Conservation (phyloP, 2,888 invertebrate species). For the Nymphalis c-album region DNA sequence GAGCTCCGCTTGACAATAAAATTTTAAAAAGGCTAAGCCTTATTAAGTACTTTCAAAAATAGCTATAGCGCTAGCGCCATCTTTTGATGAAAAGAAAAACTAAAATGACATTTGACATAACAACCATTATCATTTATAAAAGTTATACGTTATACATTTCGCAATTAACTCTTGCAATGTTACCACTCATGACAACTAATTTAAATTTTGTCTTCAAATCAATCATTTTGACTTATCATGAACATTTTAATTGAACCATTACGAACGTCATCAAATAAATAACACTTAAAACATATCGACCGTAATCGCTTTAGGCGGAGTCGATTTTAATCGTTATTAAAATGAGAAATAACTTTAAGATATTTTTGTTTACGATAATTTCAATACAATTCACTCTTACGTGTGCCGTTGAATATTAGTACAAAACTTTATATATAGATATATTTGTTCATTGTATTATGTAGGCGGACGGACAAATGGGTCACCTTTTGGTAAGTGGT, state of each 20-base stretch:
- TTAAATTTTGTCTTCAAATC: not conserved
- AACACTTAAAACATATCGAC: conserved; percentile 3
- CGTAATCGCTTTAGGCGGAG: conserved; percentile 13
- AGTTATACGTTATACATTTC: too few species aligned
- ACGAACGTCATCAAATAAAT: conserved; percentile 7
- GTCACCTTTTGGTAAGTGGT: too few species aligned
- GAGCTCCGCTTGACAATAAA: too few species aligned
- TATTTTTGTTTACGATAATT: not conserved
- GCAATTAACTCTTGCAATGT: not conserved
- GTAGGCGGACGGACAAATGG: too few species aligned
- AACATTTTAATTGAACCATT: conserved; percentile 9
- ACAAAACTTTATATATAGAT: too few species aligned
- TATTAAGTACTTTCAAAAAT: too few species aligned
- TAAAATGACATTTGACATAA: too few species aligned
- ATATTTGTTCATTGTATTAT: too few species aligned
- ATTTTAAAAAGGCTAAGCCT: too few species aligned
- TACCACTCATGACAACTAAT: not conserved
- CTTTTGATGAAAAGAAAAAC: too few species aligned
- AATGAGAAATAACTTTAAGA: not conserved
- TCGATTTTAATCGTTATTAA: conserved; percentile 8
- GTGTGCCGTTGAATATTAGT: not conserved
- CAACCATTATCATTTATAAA: too few species aligned
- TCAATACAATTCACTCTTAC: not conserved
- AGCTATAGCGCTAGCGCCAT: too few species aligned
- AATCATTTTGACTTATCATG: conserved; percentile 1